phyloP scores from a whole-genome alignment of 2,797 vertebrate genomes.

The Ataeniobius toweri region DNA sequence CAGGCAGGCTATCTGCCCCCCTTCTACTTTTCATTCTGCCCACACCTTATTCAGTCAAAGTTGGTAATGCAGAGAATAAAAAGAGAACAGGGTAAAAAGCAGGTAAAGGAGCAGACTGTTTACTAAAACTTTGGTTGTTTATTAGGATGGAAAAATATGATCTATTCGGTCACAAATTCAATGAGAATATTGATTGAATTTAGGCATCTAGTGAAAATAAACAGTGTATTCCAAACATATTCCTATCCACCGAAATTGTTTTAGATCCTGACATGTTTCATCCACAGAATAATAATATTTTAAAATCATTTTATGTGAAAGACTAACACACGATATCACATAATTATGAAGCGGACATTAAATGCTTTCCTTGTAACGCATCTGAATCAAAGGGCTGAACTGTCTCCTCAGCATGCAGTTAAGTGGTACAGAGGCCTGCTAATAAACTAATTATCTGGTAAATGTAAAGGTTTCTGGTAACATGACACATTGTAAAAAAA shows the following conservation, averaged over 20 bases:
- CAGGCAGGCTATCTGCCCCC: slow-evolving; percentile 40
- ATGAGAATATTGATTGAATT: not conserved
- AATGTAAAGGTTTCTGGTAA: not conserved
- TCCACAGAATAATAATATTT: not conserved
- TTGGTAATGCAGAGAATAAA: slow-evolving; percentile 24
- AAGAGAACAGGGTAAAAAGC: slow-evolving; percentile 12
- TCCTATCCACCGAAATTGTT: not conserved
- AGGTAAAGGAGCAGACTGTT: slow-evolving; percentile 16
- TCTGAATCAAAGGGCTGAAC: not conserved
- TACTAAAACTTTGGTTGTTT: slow-evolving; percentile 12
- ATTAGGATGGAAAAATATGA: too few species aligned
- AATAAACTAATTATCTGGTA: not conserved
- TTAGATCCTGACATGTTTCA: not conserved
- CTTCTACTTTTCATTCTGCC: slow-evolving; percentile 35
- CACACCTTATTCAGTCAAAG: slow-evolving; percentile 43
- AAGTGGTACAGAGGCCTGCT: not conserved
- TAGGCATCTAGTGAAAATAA: not conserved
- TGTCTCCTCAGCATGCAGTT: not conserved
- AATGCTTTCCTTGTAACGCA: not conserved
- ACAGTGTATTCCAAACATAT: not conserved
- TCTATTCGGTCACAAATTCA: not conserved
- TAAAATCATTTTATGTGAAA: not conserved
- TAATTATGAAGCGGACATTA: not conserved
- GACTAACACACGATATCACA: not conserved
- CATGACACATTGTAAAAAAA: not conserved